Base-by-base conservation (phyloP, 2,797 vertebrate genomes). In the Aldrovandia affinis region DNA sequence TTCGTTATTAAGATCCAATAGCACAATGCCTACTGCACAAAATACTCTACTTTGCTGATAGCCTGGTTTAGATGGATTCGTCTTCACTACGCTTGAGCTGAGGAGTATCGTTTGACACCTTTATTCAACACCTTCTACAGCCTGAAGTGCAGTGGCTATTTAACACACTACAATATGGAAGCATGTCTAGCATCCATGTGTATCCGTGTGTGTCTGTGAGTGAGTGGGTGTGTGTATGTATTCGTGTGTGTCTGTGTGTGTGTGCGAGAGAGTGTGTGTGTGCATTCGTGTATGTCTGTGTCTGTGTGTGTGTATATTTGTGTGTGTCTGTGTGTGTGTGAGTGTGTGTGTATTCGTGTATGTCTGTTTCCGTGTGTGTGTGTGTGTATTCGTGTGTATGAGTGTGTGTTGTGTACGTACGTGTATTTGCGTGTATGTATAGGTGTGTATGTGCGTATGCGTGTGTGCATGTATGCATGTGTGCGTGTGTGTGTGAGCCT, bases 191-290 rank as follows among this genome's bases (percentile, higher is more conserved):
- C 22, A n/a, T 7, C 18, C 12, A 2, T 28, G 61, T 30, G n/a
- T 36, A 47, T 47, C 2, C 57, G 50, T 59, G 81, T 83, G 65
- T 77, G 33, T 57, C 47, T 28, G 81, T 44, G 81, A 25, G 44
- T n/a, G n/a, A n/a, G n/a, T n/a, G n/a, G n/a, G n/a, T n/a, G n/a
- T n/a, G n/a, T n/a, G n/a, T n/a, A n/a, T n/a, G n/a, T n/a, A n/a
- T n/a, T n/a, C n/a, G n/a, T n/a, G n/a, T n/a, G n/a, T n/a, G n/a
- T n/a, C n/a, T n/a, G n/a, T n/a, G n/a, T 36, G 10, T 0, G 10
- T 65, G 25, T 30, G n/a, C n/a, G n/a, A n/a, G n/a, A 73, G 44
- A 47, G 81, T 73, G 81, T 39, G 63, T 83, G 81, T 73, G 65
- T 55, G 80, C 22, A 14, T 63, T 18, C n/a, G 80, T 63, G 57